These are phyloP conservation scores for Eretmocerus hayati DNA, from an alignment of 2,888 invertebrate species.

Conservation along the genomic window DNA sequence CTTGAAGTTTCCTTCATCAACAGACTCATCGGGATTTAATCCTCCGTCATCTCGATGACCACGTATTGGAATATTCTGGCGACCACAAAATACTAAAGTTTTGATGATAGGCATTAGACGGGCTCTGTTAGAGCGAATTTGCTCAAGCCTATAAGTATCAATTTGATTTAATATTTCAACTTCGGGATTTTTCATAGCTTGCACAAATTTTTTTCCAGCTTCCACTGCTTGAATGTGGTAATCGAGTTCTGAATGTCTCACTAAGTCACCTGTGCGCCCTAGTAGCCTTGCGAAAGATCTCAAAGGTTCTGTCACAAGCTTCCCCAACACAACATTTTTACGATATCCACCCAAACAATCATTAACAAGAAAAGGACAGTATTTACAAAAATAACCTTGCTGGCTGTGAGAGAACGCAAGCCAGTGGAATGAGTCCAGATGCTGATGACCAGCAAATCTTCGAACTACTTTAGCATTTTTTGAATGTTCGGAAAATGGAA, in stretches of 20 bases:
- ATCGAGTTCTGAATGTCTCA: neutral
- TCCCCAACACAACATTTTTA: neutral
- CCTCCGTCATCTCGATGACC: no score
- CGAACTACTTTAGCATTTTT: neutral
- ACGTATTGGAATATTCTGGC: neutral
- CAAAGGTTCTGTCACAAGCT: neutral
- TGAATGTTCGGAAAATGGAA: neutral
- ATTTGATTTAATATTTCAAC: neutral
- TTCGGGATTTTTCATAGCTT: neutral
- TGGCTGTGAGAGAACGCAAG: neutral
- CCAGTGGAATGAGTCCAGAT: neutral
- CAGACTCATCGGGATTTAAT: neutral
- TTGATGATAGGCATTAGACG: neutral
- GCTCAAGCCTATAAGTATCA: neutral
- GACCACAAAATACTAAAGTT: neutral
- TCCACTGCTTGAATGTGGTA: neutral
- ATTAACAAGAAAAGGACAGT: neutral
- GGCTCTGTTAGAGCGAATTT: neutral
- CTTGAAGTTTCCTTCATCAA: neutral
- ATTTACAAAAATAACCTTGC: neutral
- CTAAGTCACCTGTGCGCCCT: neutral
- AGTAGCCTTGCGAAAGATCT: neutral
- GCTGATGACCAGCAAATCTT: neutral
- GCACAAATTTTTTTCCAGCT: no score
- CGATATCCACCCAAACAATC: neutral